phyloP scores from a whole-genome alignment of 2,797 vertebrate species.

The Cyprinodon diabolis region DNA sequence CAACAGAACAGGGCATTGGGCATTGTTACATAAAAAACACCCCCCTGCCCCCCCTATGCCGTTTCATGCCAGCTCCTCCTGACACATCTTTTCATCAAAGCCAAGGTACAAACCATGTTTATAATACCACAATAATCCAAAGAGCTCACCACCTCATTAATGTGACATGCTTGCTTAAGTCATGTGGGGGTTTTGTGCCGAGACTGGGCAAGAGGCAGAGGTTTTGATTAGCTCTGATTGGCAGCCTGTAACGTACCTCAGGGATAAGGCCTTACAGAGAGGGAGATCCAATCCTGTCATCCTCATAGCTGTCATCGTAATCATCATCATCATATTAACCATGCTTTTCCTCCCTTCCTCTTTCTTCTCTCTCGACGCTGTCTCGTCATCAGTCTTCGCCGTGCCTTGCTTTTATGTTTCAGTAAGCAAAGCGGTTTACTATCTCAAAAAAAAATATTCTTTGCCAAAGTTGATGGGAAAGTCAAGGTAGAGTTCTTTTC shows the following conservation, averaged over 20 bases:
- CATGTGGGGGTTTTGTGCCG: slow-evolving; percentile 26
- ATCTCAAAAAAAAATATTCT: slow-evolving; percentile 84
- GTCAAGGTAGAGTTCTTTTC: slow-evolving; percentile 91
- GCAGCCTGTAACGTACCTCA: slow-evolving; percentile 91
- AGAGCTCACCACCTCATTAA: slow-evolving; percentile 66
- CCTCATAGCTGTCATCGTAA: slow-evolving; percentile 13
- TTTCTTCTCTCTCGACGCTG: slow-evolving; percentile 71
- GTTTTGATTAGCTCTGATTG: slow-evolving; percentile 64
- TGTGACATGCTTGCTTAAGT: slow-evolving; percentile 36
- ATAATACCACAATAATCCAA: slow-evolving; percentile 74
- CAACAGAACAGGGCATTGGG: slow-evolving; percentile 68
- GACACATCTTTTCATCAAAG: slow-evolving; percentile 45
- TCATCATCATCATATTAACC: slow-evolving; percentile 56
- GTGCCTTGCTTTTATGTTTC: slow-evolving; percentile 82
- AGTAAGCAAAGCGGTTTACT: slow-evolving; percentile 89
- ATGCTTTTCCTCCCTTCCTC: slow-evolving; percentile 7
- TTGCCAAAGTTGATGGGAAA: slow-evolving; percentile 98
- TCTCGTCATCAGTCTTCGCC: slow-evolving; percentile 83
- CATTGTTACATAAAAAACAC: slow-evolving; percentile 57
- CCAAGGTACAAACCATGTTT: slow-evolving; percentile 77
- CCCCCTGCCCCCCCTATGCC: slow-evolving; percentile 5
- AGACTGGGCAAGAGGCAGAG: slow-evolving; percentile 26
- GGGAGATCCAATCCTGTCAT: slow-evolving; percentile 81
- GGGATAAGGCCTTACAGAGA: slow-evolving; percentile 89
- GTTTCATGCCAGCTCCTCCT: slow-evolving; percentile 8